Base-by-base conservation (phyloP, 2,797 vertebrate genomes). In the Anabas testudineus region DNA sequence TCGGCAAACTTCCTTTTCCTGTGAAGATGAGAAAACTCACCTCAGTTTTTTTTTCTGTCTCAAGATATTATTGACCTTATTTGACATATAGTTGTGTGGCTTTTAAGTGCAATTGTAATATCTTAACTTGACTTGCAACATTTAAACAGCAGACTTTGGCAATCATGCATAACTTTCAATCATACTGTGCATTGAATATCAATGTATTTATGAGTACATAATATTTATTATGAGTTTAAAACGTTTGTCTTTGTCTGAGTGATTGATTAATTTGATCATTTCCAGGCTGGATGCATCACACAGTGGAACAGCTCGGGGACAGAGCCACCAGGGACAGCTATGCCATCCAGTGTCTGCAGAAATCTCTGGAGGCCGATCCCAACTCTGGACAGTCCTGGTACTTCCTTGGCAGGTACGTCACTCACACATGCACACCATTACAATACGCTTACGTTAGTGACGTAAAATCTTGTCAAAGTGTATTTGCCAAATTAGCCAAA, bases 341-440 rank as follows among this genome's bases (percentile, higher is more conserved):
- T 95, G 98, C 98, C 95, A 99, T 99, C 94, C 98, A 99, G 84
- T 99, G 97, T 98, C 96, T 99, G 87, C 97, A 99, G 94, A 98
- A 98, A 92, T 99, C 98, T 87, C 93, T 99, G 92, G 98, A 99
- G 95, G 97, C 97, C 80, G 98, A 99, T 93, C 97, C 98, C 57
- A 99, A 97, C 94, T 99, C 98, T 83, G 98, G 97, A 93, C 98
- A 99, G 95, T 98, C 97, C 90, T 99, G 98, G 98, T 99, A 99
- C 96, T 99, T 99, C 90, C 96, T 99, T 82, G 98, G 98, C 96
- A 99, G 98, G 98, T 99, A 88, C 0, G 75, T 42, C 0, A 3
- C 18, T 1, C 13, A 19, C 42, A 1, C 4, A 7, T 5, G 2
- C 3, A 3, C 32, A 1, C 6, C 24, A 4, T 22, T 28, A 24